phyloP scores from a whole-genome alignment of 2,797 vertebrate species.

The Choloepus didactylus region DNA sequence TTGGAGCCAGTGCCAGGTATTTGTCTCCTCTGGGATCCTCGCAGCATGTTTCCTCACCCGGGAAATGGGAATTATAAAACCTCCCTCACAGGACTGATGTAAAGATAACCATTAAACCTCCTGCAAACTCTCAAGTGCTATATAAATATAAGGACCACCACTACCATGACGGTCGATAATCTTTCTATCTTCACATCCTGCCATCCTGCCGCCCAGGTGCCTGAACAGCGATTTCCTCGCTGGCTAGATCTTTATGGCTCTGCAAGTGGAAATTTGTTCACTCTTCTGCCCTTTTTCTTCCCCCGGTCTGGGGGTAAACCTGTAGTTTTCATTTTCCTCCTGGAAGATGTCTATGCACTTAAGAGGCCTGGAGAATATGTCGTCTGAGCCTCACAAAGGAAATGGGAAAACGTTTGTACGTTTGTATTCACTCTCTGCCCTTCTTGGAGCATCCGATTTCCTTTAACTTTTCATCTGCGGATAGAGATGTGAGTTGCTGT shows the following conservation, averaged over 20 bases:
- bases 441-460: neutral
- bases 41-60: neutral
- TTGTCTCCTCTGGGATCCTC: neutral
- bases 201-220: accelerated
- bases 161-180: accelerated
- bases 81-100: neutral
- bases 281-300: neutral
- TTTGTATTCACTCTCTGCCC: neutral
- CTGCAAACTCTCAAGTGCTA: neutral
- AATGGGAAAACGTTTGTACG: neutral
- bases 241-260: neutral
- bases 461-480: neutral
- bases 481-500: neutral
- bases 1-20: neutral
- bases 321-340: neutral
- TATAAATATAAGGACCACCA: accelerated
- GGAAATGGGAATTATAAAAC: neutral
- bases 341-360: neutral
- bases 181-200: neutral
- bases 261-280: neutral
- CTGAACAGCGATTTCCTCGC: neutral
- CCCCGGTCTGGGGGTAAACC: neutral
- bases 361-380: neutral
- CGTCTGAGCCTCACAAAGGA: neutral
- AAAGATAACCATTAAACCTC: neutral